Percentiles rank a stretch among this genome's conserved stretches.
Evolutionary conservation across 2,797 vertebrate genomes (phyloP).

Genomic region (Pseudocheirus occidentalis): DNA sequence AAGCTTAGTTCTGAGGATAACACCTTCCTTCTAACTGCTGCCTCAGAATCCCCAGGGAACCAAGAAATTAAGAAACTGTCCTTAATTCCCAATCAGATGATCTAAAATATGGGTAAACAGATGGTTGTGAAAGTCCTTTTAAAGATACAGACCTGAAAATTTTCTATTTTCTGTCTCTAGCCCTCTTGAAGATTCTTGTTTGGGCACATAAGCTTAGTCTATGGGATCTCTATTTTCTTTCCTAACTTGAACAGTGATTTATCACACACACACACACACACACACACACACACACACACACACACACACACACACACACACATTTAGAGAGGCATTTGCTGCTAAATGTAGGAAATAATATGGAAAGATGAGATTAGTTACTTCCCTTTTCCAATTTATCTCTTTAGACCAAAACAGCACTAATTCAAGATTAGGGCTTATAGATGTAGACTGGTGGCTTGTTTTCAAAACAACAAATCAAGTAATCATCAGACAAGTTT

Average conservation of each 20-base stretch:
- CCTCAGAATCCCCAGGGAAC: neutral
- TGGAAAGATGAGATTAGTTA: neutral
- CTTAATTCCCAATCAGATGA: neutral
- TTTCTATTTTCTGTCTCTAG: neutral
- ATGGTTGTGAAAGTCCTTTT: neutral
- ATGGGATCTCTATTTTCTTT: neutral
- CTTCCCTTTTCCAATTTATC: neutral
- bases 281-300: neutral
- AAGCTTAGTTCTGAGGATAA: neutral
- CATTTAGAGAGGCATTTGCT: neutral
- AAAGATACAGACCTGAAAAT: too few relatives aligned
- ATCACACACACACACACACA: too few relatives aligned
- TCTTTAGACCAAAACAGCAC: neutral
- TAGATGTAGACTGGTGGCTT: neutral
- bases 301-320: neutral
- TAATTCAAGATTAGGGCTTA: neutral
- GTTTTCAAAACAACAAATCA: neutral
- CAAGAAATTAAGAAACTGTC: neutral
- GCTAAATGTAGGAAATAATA: neutral
- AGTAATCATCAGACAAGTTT: neutral
- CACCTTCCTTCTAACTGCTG: neutral
- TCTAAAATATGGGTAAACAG: neutral
- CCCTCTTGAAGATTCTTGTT: neutral
- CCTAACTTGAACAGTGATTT: neutral
- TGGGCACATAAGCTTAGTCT: neutral